These are phyloP conservation scores for Osmoderma eremita DNA, from an alignment of 2,888 invertebrate species.

Conservation along the genomic window DNA sequence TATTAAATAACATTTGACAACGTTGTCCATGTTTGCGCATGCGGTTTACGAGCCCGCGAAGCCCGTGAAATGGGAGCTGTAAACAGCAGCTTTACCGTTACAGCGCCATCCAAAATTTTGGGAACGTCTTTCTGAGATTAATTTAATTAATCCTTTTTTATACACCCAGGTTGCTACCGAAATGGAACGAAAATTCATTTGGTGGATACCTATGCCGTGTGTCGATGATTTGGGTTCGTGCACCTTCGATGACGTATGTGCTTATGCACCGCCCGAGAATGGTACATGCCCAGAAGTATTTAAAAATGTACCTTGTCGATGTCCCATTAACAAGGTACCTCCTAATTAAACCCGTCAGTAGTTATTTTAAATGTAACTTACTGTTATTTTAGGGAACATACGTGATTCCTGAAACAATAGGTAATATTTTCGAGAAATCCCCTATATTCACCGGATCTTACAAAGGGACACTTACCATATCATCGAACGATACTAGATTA, in stretches of 20 bases:
- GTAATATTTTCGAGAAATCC: constrained; percentile 41
- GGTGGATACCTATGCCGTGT: constrained; percentile 53
- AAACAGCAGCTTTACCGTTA: no score
- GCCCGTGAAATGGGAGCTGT: no score
- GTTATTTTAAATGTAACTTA: no score
- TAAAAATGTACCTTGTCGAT: constrained; percentile 53
- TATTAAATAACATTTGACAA: no score
- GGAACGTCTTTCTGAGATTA: no score
- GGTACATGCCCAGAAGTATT: constrained; percentile 49
- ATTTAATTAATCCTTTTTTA: constrained; percentile 24
- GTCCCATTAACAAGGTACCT: constrained; percentile 51
- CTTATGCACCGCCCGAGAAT: constrained; percentile 48
- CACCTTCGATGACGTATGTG: constrained; percentile 50
- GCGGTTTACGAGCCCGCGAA: no score
- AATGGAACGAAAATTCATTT: constrained; percentile 47
- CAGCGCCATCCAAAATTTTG: no score
- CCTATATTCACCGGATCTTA: constrained; percentile 48
- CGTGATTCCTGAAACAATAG: constrained; percentile 47
- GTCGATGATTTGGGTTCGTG: constrained; percentile 52
- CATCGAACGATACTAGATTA: constrained; percentile 41
- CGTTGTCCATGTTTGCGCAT: no score
- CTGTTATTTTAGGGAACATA: constrained; percentile 52
- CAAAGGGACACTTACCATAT: constrained; percentile 46
- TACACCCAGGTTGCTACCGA: constrained; percentile 46
- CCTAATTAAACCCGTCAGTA: background rate